Conservation (phyloP, 2,113 vertebrate genomes). For the Melospiza georgiana region DNA sequence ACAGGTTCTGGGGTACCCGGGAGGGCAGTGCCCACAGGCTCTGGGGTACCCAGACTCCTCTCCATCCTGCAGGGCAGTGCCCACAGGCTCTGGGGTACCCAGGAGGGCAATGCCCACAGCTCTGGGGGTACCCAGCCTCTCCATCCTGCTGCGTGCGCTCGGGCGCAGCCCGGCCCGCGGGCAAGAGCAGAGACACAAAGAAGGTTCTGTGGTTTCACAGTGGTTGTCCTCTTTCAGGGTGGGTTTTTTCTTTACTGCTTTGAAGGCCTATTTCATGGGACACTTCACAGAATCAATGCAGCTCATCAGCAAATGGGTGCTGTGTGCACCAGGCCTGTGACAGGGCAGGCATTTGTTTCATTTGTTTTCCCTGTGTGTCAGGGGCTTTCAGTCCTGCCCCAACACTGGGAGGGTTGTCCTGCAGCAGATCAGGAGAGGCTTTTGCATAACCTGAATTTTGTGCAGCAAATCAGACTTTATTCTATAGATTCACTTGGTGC, state of each 20-base stretch:
- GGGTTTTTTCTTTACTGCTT: slow-evolving; percentile 69
- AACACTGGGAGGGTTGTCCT: slow-evolving; percentile 65
- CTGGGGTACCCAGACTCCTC: neutral
- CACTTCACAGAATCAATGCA: slow-evolving; percentile 84
- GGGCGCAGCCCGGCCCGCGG: slow-evolving; percentile 29
- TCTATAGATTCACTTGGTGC: neutral
- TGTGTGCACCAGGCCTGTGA: slow-evolving; percentile 71
- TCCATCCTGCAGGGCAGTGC: too few relatives aligned
- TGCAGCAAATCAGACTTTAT: neutral
- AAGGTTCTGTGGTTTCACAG: slow-evolving; percentile 86
- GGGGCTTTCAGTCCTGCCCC: slow-evolving; percentile 74
- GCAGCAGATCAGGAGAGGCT: slow-evolving; percentile 45
- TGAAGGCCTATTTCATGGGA: slow-evolving; percentile 85
- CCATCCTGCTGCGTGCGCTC: slow-evolving; percentile 73
- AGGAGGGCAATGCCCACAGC: neutral
- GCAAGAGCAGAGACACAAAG: slow-evolving; percentile 79
- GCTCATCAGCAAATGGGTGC: slow-evolving; percentile 80
- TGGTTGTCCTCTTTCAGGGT: slow-evolving; percentile 79
- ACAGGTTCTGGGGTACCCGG: too few relatives aligned
- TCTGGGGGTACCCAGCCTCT: slow-evolving; percentile 26
- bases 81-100: neutral
- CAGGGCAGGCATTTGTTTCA: slow-evolving; percentile 66
- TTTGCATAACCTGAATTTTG: slow-evolving; percentile 53
- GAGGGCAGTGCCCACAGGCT: neutral
- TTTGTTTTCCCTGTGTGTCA: slow-evolving; percentile 68